Percentiles rank a stretch among this genome's conserved stretches.
These are phyloP conservation scores for Bucco capensis DNA, from an alignment of 2,113 vertebrate species.

Conservation along the genomic window DNA sequence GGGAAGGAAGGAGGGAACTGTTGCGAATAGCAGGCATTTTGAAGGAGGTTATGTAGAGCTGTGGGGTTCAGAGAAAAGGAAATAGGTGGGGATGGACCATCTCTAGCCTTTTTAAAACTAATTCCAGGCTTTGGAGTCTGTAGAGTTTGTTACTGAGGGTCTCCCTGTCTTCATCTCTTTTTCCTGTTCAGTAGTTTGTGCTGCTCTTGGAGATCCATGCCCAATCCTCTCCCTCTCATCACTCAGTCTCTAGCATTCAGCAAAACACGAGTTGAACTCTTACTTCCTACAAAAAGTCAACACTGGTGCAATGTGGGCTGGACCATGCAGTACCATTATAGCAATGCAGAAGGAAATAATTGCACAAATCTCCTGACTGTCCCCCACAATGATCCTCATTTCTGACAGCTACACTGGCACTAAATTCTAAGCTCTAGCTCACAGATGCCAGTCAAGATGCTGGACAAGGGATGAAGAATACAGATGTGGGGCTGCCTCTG, in stretches of 20 bases:
- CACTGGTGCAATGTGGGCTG: rapidly evolving
- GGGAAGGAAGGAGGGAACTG: neutral
- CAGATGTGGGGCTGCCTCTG: neutral
- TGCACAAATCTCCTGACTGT: neutral
- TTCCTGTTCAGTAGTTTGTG: neutral
- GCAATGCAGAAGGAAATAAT: neutral
- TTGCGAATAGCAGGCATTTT: constrained; percentile 4
- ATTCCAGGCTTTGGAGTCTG: neutral
- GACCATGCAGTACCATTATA: neutral
- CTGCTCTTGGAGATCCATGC: neutral
- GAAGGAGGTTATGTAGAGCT: neutral
- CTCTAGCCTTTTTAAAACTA: neutral
- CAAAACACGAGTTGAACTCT: neutral
- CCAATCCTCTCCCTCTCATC: neutral
- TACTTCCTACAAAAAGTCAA: neutral
- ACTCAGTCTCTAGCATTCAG: neutral
- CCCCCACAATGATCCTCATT: neutral
- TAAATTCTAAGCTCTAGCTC: neutral
- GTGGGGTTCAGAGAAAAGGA: constrained; percentile 6
- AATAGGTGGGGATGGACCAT: neutral
- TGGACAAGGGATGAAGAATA: neutral
- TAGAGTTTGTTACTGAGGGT: neutral
- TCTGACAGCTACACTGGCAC: neutral
- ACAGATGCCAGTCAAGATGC: neutral
- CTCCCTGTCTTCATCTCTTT: neutral